phyloP scores from a whole-genome alignment of 30 jellyfish, hydroid and myxozoan genomes.

The Cassiopea xamachana region DNA sequence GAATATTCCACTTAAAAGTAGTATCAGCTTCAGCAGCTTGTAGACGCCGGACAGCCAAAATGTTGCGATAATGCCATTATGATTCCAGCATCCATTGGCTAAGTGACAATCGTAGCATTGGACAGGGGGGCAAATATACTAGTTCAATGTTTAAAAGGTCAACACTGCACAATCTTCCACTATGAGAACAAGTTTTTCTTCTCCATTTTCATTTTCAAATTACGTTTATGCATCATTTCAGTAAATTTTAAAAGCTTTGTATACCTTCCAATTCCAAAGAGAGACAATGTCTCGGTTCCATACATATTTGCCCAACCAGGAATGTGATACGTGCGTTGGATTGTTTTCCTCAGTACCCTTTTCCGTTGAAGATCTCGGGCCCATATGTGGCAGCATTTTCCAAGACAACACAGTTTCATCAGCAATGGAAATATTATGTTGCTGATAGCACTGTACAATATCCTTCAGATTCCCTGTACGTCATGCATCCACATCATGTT shows the following conservation, averaged over 20 bases:
- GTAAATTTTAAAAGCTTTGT: background rate
- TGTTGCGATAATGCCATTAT: background rate
- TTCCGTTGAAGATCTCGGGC: background rate
- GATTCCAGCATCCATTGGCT: background rate
- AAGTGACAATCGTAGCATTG: background rate
- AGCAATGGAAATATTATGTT: background rate
- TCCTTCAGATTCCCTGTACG: constrained; percentile 1
- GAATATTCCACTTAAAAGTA: background rate
- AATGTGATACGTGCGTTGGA: background rate
- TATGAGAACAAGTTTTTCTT: background rate
- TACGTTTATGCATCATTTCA: background rate
- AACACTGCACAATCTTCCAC: background rate
- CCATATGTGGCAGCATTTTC: background rate
- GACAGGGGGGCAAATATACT: background rate
- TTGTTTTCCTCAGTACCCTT: background rate
- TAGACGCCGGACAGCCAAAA: background rate
- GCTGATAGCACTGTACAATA: constrained; percentile 1
- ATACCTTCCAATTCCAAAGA: background rate
- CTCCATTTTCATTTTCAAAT: background rate
- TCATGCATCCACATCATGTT: constrained; percentile 4
- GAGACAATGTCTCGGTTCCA: background rate
- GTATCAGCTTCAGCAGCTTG: background rate
- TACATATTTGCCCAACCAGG: background rate
- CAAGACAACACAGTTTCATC: background rate
- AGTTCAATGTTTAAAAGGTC: background rate